Evolutionary conservation across 2,113 vertebrate genomes (phyloP).

Genomic region (Potamarius usumacintae): DNA sequence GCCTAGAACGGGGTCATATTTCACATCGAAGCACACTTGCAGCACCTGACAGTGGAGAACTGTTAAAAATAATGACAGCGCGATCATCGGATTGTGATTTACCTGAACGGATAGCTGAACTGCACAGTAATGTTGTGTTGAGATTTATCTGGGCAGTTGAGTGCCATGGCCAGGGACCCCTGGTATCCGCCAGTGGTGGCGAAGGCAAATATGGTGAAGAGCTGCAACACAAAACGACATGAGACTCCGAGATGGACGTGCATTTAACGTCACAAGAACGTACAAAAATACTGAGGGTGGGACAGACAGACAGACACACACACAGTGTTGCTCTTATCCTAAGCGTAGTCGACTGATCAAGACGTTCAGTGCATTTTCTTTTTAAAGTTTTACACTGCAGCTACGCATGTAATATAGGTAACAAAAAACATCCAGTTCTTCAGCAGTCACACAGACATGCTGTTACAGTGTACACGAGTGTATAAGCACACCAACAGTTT

Average conservation of each 20-base stretch:
- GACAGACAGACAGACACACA: too few relatives aligned
- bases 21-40: neutral
- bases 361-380: too few relatives aligned
- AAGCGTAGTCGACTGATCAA: too few relatives aligned
- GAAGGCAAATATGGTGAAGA: slow-evolving; percentile 92
- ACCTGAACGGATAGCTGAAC: slow-evolving; percentile 95
- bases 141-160: slow-evolving; percentile 63
- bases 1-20: neutral
- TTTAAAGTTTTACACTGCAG: too few relatives aligned
- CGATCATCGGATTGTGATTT: neutral
- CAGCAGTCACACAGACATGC: neutral
- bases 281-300: too few relatives aligned
- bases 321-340: too few relatives aligned
- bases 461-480: neutral
- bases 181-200: slow-evolving; percentile 88
- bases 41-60: neutral
- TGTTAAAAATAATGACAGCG: neutral
- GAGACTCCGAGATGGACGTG: neutral
- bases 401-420: neutral
- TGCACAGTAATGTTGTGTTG: neutral
- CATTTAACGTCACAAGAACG: neutral
- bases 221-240: slow-evolving; percentile 63
- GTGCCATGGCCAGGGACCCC: slow-evolving; percentile 72
- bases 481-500: neutral
- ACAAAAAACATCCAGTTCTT: neutral